Percentiles rank a stretch among this genome's conserved stretches.
Conservation (phyloP, 23 tunicate genomes). For the Oikopleura vanhoeffeni region DNA sequence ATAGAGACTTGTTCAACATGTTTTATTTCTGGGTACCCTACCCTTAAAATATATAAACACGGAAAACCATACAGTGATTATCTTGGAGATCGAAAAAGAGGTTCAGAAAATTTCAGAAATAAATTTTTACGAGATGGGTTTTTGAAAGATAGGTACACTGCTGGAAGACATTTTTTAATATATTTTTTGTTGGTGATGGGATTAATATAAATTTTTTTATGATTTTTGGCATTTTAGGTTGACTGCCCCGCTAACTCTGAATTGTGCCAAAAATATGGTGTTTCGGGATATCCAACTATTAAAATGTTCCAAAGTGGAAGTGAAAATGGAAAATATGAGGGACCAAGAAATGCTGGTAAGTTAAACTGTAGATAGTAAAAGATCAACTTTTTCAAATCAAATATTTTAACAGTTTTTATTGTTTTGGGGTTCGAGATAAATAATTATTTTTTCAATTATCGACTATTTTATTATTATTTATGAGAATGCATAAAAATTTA, state of each 20-base stretch:
- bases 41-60: slow-evolving; percentile 22
- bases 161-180: neutral
- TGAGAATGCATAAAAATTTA: no score
- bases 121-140: no score
- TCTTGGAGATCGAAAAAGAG: slow-evolving; percentile 35
- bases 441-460: no score
- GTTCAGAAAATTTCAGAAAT: no score
- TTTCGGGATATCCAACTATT: slow-evolving; percentile 82
- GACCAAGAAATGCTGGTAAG: slow-evolving; percentile 69
- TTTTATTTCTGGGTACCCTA: slow-evolving; percentile 30
- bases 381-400: no score
- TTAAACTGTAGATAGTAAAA: neutral
- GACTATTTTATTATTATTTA: no score
- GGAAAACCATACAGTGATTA: slow-evolving; percentile 20
- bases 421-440: no score
- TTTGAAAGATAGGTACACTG: no score
- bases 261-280: slow-evolving; percentile 50
- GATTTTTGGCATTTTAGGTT: slow-evolving; percentile 54
- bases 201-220: neutral
- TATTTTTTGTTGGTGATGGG: neutral
- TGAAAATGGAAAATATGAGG: slow-evolving; percentile 40
- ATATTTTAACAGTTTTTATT: no score
- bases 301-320: slow-evolving; percentile 62
- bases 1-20: slow-evolving; percentile 19
- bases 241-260: slow-evolving; percentile 76